Evolutionary conservation across 2,113 vertebrate genomes (phyloP).

Genomic region (Rhizomys pruinosus): DNA sequence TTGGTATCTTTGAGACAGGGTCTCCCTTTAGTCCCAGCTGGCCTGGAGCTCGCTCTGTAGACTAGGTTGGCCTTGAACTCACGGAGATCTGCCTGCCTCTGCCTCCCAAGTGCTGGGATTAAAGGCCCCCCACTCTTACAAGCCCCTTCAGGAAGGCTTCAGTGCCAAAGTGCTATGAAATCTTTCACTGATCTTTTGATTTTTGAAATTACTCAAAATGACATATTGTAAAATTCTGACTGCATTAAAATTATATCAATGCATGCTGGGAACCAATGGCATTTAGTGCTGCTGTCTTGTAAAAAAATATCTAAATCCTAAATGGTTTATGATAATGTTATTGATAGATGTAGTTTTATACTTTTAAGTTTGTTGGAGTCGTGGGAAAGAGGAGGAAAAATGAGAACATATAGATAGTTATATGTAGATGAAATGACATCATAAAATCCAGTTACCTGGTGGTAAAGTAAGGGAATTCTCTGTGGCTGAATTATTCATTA

Average conservation of each 20-base stretch:
- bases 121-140: too few species aligned
- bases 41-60: too few species aligned
- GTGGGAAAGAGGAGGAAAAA: conserved; percentile 43
- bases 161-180: neutral
- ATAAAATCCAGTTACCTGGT: conserved; percentile 63
- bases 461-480: conserved; percentile 17
- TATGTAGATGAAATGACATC: conserved; percentile 66
- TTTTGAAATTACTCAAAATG: conserved; percentile 66
- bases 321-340: conserved; percentile 73
- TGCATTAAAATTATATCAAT: conserved; percentile 65
- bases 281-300: conserved; percentile 65
- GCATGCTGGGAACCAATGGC: conserved; percentile 63
- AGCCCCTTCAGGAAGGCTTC: neutral
- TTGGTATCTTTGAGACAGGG: too few species aligned
- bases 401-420: conserved; percentile 36
- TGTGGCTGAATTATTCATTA: conserved; percentile 35
- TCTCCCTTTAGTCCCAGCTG: too few species aligned
- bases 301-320: conserved; percentile 71
- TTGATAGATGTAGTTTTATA: conserved; percentile 76
- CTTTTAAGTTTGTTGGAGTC: conserved; percentile 72
- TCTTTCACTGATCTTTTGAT: conserved; percentile 67
- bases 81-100: too few species aligned
- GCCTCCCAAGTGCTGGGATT: too few species aligned
- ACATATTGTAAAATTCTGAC: conserved; percentile 69
- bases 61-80: too few species aligned